Evolutionary conservation across 2,113 vertebrate genomes (phyloP).

Genomic region (Tetraodon nigroviridis): DNA sequence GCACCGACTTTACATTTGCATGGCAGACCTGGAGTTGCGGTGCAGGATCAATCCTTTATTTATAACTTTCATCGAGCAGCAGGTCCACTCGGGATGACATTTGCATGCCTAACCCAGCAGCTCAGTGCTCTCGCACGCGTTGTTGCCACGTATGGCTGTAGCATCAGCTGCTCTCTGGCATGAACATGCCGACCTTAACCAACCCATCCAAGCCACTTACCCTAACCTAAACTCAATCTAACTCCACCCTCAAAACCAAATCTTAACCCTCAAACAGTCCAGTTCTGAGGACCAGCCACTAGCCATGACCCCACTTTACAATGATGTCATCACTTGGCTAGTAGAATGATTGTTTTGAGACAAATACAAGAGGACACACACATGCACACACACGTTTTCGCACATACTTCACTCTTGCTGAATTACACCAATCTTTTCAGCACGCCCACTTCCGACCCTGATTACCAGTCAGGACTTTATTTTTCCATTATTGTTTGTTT

Average conservation of each 20-base stretch:
- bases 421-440: not conserved
- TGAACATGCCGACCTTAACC: too few relatives aligned
- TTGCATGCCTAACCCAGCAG: not conserved
- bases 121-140: not conserved
- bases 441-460: not conserved
- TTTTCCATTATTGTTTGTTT: not conserved
- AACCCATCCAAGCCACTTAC: too few relatives aligned
- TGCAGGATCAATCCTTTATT: not conserved
- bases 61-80: not conserved
- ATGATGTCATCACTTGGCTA: too few relatives aligned
- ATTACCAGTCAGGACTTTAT: not conserved
- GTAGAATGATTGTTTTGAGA: too few relatives aligned
- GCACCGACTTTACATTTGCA: not conserved
- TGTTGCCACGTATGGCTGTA: not conserved
- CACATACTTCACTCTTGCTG: not conserved
- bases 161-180: not conserved
- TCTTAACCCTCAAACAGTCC: too few relatives aligned
- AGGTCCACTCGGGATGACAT: not conserved
- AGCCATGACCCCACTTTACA: too few relatives aligned
- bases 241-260: too few relatives aligned
- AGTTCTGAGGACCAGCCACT: too few relatives aligned
- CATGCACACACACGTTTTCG: not conserved
- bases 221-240: too few relatives aligned
- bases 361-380: not conserved
- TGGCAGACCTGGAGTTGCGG: not conserved